Evolutionary conservation across 2,797 vertebrate species (phyloP), one percentile per base, ranked within the genome.

Genomic region (Mergus octosetaceus): DNA sequence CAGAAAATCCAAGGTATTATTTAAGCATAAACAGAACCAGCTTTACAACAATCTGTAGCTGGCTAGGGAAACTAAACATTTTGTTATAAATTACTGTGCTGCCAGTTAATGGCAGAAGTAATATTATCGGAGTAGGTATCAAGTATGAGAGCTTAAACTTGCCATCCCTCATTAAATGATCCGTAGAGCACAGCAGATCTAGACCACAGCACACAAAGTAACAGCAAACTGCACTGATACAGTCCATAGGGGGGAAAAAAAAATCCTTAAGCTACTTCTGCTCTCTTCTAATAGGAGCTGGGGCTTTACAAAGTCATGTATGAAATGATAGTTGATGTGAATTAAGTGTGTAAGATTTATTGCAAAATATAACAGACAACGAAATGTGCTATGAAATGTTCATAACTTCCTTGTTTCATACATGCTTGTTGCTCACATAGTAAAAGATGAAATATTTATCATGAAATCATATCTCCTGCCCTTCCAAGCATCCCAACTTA

Each of bases 121-220:
- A 4, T 71, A 70, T 49, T 36, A 64, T 43, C 41, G 21, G 9
- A 49, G 9, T 12, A 14, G 15, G 11, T 22, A 41, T n/a, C 27
- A 70, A 58, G 10, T 53, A 38, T 49, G 16, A 77, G 27, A n/a
- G 21, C 14, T 84, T 45, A 38, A 81, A 68, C 17, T 38, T 89
- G 20, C 30, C 30, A 30, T 1, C 5, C 4, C 3, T 32, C 18
- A 10, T 36, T 61, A 39, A 61, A 24, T 0, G 1, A 84, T 24
- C 28, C 25, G 11, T 72, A 45, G 43, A 45, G 43, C 18, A 45
- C 18, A 45, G 43, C 43, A 45, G 43, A 11, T 11, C 45, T n/a
- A 51, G 27, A 61, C 10, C 32, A 58, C 5, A 72, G 60, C n/a
- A 76, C 1, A 13, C 16, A 68, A 39, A 64, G 32, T 8, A 47